Percentiles rank a stretch among this genome's conserved stretches.
Evolutionary conservation across 2,888 invertebrate species (phyloP).

Genomic region (Frankliniella intonsa): DNA sequence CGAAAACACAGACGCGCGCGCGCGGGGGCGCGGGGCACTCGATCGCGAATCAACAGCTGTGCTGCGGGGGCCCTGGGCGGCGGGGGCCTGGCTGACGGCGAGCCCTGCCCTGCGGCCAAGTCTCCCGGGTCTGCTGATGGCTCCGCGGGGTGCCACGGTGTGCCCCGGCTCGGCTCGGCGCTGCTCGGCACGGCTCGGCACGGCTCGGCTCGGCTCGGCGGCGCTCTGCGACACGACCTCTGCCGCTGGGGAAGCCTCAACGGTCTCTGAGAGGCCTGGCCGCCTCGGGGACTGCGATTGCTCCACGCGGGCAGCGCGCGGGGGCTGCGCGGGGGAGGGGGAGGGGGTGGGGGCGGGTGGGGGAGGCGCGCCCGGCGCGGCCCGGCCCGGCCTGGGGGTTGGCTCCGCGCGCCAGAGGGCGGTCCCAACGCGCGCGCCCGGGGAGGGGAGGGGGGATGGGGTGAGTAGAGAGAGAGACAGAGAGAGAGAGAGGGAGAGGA

Average conservation of each 20-base stretch:
- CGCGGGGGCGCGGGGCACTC: background rate
- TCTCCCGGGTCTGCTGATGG: background rate
- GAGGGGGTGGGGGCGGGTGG: background rate
- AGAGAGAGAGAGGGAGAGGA: background rate
- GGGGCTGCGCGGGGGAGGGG: background rate
- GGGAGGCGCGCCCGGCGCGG: background rate
- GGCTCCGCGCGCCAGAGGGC: background rate
- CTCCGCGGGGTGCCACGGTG: background rate
- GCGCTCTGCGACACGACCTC: background rate
- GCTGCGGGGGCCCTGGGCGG: too few species aligned
- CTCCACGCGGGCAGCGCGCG: background rate
- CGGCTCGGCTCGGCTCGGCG: background rate
- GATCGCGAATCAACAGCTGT: background rate
- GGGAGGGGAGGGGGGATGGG: background rate
- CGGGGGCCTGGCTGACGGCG: background rate
- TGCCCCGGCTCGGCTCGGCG: background rate
- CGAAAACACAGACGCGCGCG: background rate
- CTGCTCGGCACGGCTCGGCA: background rate
- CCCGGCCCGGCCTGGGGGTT: background rate
- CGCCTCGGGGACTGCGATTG: conserved; percentile 4
- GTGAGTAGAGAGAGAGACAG: background rate
- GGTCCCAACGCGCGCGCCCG: background rate
- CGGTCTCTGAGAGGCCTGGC: conserved; percentile 15
- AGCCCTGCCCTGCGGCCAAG: background rate
- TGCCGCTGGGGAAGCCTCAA: conserved; percentile 10